A percentile compares a stretch with the other conserved stretches of the same genome.
These are phyloP conservation scores for Dynastes maya DNA, from an alignment of 2,888 invertebrate genomes.

Conservation along the genomic window DNA sequence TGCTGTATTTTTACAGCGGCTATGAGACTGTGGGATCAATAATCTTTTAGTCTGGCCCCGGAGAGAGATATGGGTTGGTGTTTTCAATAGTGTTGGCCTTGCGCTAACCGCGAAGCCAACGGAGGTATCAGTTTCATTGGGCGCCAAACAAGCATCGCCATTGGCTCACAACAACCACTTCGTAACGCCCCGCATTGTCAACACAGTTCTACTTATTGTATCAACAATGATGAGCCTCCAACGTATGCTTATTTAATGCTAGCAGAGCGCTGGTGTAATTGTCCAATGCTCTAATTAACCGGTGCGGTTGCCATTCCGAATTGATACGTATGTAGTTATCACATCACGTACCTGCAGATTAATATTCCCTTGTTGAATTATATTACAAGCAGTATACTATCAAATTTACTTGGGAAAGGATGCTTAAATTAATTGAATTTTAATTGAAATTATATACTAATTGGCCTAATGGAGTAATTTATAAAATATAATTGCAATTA, in stretches of 20 bases:
- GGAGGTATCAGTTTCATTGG: conserved; percentile 70
- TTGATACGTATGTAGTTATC: conserved; percentile 26
- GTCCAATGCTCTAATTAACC: conserved; percentile 12
- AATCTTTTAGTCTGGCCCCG: conserved; percentile 48
- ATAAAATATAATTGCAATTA: too few relatives aligned
- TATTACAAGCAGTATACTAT: too few relatives aligned
- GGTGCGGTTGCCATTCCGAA: conserved; percentile 3
- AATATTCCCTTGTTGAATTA: neutral
- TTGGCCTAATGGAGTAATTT: too few relatives aligned
- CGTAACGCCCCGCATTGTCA: conserved; percentile 65
- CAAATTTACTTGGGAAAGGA: too few relatives aligned
- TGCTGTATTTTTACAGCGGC: neutral
- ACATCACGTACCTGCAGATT: conserved; percentile 13
- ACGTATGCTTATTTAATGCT: conserved; percentile 25
- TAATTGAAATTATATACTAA: too few relatives aligned
- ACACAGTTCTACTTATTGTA: conserved; percentile 51
- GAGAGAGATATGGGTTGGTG: conserved; percentile 51
- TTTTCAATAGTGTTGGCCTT: conserved; percentile 53
- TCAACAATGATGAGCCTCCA: conserved; percentile 48
- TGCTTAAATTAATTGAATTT: too few relatives aligned
- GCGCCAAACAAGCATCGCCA: conserved; percentile 63
- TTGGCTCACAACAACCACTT: conserved; percentile 65
- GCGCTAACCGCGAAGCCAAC: conserved; percentile 64
- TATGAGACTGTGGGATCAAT: conserved; percentile 33
- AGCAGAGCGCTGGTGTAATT: conserved; percentile 15